Evolutionary conservation across 2,888 invertebrate genomes (phyloP).

Genomic region (Drosophila pegasa): DNA sequence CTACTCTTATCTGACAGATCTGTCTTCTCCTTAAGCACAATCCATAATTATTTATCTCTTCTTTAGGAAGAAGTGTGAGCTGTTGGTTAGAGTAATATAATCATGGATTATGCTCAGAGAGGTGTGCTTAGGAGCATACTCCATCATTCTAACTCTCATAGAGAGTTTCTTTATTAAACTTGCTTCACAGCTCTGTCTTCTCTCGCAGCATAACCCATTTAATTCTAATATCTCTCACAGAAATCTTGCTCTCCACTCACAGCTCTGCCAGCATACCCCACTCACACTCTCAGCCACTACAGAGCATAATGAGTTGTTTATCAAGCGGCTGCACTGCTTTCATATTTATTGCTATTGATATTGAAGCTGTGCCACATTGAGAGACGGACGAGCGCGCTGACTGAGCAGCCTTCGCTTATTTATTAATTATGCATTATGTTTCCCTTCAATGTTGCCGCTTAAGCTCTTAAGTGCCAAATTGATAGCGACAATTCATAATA

Average conservation of each 20-base stretch:
- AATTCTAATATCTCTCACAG: neutral
- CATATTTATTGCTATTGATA: slow-evolving; percentile 44
- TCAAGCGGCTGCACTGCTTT: slow-evolving; percentile 57
- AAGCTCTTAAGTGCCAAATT: slow-evolving; percentile 37
- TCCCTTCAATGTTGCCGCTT: slow-evolving; percentile 14
- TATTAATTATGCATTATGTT: slow-evolving; percentile 29
- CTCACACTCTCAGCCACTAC: neutral
- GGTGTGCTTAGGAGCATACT: too few relatives aligned
- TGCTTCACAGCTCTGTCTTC: neutral
- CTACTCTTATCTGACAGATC: neutral
- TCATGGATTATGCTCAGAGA: too few relatives aligned
- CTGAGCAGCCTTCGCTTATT: slow-evolving; percentile 25
- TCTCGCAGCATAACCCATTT: neutral
- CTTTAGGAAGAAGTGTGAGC: too few relatives aligned
- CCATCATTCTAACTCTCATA: too few relatives aligned
- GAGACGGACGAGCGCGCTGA: neutral
- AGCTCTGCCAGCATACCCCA: neutral
- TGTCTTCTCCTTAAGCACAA: neutral
- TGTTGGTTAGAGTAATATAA: too few relatives aligned
- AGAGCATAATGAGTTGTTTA: slow-evolving; percentile 65
- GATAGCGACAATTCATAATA: slow-evolving; percentile 11
- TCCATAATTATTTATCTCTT: too few relatives aligned
- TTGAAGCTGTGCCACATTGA: slow-evolving; percentile 32
- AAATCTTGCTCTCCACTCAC: neutral
- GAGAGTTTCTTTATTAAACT: too few relatives aligned